A percentile compares a stretch with the other conserved stretches of the same genome.
Evolutionary conservation across 2,797 vertebrate genomes (phyloP).

Genomic region (Falco novaeseelandiae): DNA sequence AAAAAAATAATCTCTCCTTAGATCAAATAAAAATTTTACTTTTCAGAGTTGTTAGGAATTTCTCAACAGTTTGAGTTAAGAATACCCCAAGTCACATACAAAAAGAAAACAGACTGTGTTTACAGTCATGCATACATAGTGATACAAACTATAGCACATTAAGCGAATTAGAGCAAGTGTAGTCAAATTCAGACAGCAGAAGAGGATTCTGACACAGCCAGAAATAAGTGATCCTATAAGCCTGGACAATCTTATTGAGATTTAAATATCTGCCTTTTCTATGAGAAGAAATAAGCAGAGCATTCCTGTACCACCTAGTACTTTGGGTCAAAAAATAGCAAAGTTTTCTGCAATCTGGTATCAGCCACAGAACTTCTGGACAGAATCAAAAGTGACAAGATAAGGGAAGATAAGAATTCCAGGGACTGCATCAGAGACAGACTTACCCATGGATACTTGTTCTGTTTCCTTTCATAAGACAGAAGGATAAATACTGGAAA

Average conservation of each 20-base stretch:
- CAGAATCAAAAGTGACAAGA: slow-evolving; percentile 20
- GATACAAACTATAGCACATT: background rate
- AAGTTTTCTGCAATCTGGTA: background rate
- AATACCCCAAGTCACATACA: background rate
- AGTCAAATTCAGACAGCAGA: background rate
- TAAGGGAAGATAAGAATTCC: background rate
- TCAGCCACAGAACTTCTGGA: background rate
- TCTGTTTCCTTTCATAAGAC: background rate
- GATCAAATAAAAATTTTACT: background rate
- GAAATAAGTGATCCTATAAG: background rate
- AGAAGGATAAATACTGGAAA: background rate
- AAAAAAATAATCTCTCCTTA: background rate
- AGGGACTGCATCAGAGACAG: background rate
- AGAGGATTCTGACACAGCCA: background rate
- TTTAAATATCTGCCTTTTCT: background rate
- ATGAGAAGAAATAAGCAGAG: background rate
- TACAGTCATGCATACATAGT: background rate
- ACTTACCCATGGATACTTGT: background rate
- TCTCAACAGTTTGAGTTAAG: background rate
- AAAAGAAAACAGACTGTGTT: background rate
- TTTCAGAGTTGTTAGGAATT: background rate
- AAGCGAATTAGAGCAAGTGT: background rate
- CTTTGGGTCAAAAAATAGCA: background rate
- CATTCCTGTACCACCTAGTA: background rate
- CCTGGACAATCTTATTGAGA: background rate